These are phyloP conservation scores for Synodontis membranacea DNA, from an alignment of 2,113 vertebrate genomes.

Conservation along the genomic window DNA sequence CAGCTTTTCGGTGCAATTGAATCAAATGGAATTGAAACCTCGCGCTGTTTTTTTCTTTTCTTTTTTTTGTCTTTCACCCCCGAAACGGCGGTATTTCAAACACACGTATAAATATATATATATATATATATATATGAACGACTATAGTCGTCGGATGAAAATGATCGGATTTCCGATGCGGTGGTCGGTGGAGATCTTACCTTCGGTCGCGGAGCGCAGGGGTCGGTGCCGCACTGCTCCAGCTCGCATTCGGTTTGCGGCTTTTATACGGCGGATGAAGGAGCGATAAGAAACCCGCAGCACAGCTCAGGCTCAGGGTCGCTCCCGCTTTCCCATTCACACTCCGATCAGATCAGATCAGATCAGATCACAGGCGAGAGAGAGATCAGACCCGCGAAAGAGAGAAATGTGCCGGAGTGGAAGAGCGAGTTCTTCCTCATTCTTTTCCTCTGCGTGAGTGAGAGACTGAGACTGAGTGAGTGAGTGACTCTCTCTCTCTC, in stretches of 20 bases:
- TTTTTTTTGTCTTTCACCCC: not conserved
- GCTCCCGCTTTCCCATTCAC: constrained; percentile 52
- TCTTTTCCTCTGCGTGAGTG: constrained; percentile 57
- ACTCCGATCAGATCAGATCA: constrained; percentile 70
- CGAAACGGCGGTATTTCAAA: not conserved
- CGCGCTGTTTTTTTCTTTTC: not conserved
- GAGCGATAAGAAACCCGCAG: constrained; percentile 60
- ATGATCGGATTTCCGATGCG: not conserved
- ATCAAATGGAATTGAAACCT: not conserved
- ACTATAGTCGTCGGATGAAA: not conserved
- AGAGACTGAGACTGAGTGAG: not conserved
- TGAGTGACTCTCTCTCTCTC: constrained; percentile 10
- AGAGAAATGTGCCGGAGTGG: constrained; percentile 57
- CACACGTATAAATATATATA: too few relatives aligned
- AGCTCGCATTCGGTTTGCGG: constrained; percentile 54
- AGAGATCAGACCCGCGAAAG: constrained; percentile 64
- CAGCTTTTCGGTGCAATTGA: not conserved
- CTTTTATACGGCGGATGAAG: constrained; percentile 70
- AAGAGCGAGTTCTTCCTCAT: constrained; percentile 75
- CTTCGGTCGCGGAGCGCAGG: constrained; percentile 28
- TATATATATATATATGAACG: too few relatives aligned
- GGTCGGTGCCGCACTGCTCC: constrained; percentile 44
- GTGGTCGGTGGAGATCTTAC: not conserved
- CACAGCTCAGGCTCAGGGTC: constrained; percentile 56
- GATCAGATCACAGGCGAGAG: constrained; percentile 74